phyloP scores from a whole-genome alignment of 2,888 invertebrate genomes.

The Clepsis dumicolana region DNA sequence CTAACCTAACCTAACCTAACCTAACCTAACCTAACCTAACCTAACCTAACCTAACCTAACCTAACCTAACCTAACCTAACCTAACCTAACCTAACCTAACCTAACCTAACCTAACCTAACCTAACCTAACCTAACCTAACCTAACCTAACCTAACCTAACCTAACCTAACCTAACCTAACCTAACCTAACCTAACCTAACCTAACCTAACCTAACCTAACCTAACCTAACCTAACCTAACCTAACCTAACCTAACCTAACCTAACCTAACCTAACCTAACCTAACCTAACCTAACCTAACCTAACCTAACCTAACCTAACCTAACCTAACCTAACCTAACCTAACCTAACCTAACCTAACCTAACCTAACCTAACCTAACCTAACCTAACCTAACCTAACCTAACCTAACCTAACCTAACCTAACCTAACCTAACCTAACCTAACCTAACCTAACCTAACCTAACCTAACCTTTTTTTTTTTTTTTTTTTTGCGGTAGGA shows the following conservation, averaged over 20 bases:
- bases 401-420: slow-evolving; percentile 45
- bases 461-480: slow-evolving; percentile 44
- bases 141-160: too few species aligned
- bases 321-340: slow-evolving; percentile 35
- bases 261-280: slow-evolving; percentile 41
- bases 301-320: slow-evolving; percentile 29
- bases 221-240: slow-evolving; percentile 24
- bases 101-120: too few species aligned
- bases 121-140: too few species aligned
- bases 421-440: slow-evolving; percentile 45
- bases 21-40: too few species aligned
- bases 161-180: too few species aligned
- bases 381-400: slow-evolving; percentile 37
- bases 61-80: too few species aligned
- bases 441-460: slow-evolving; percentile 44
- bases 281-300: slow-evolving; percentile 36
- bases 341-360: slow-evolving; percentile 36
- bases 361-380: slow-evolving; percentile 37
- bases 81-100: too few species aligned
- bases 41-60: too few species aligned
- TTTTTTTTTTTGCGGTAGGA: too few species aligned
- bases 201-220: slow-evolving; percentile 26
- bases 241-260: slow-evolving; percentile 39
- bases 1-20: too few species aligned
- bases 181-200: slow-evolving; percentile 14